A percentile compares a stretch with the other conserved stretches of the same genome.
Conservation (phyloP, 1,140 invertebrate genomes). For the Drosophila fuyamai region DNA sequence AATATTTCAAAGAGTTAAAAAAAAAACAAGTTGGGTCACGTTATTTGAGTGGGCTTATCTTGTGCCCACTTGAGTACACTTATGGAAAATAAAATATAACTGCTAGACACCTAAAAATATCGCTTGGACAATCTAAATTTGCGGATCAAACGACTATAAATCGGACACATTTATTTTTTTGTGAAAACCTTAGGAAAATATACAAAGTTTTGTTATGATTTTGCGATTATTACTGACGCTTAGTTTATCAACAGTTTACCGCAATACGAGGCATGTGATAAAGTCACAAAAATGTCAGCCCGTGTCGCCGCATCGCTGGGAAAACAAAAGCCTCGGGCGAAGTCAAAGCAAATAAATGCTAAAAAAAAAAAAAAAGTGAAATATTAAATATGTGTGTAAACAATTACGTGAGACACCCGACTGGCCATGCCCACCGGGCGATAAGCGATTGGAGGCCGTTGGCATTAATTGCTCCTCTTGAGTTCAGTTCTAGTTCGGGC, state of each 20-base stretch:
- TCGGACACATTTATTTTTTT: conserved; percentile 19
- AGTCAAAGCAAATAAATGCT: conserved; percentile 73
- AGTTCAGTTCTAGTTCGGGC: conserved; percentile 42
- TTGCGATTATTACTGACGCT: conserved; percentile 32
- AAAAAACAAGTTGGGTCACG: neutral
- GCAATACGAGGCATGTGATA: conserved; percentile 81
- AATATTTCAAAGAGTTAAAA: conserved; percentile 13
- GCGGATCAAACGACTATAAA: conserved; percentile 4
- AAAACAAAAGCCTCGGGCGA: conserved; percentile 67
- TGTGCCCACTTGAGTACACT: neutral
- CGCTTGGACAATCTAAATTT: neutral
- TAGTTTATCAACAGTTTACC: conserved; percentile 59
- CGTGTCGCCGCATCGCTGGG: conserved; percentile 68
- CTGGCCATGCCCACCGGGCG: conserved; percentile 28
- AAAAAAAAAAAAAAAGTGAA: conserved; percentile 48
- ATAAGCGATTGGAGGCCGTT: conserved; percentile 56
- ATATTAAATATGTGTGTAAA: conserved; percentile 74
- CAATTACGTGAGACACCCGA: conserved; percentile 77
- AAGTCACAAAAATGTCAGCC: conserved; percentile 79
- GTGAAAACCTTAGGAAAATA: neutral
- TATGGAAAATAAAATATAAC: conserved; percentile 9
- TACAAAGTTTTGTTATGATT: conserved; percentile 45
- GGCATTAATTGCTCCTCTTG: conserved; percentile 42
- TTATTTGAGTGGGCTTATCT: conserved; percentile 27
- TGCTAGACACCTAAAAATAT: neutral